These are phyloP conservation scores for Phylloscopus whistleri DNA, from an alignment of 2,113 vertebrate genomes.

Conservation along the genomic window DNA sequence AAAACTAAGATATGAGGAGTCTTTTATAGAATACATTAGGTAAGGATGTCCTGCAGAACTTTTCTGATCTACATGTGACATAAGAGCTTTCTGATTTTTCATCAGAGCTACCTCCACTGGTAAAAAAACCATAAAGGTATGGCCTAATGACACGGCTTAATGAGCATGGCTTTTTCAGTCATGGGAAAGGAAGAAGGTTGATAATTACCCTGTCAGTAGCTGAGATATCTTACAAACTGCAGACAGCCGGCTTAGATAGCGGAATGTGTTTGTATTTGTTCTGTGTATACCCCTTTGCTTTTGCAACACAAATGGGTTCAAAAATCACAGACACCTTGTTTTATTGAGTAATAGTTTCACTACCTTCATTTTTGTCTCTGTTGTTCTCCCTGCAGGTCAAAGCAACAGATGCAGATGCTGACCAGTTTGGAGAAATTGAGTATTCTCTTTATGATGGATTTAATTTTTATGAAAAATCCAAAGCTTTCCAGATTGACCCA, in stretches of 20 bases:
- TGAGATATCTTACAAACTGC: not conserved
- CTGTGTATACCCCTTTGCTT: not conserved
- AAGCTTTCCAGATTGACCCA: slow-evolving; percentile 79
- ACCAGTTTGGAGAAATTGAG: slow-evolving; percentile 77
- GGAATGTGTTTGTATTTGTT: not conserved
- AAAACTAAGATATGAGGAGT: not conserved
- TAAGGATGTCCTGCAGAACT: not conserved
- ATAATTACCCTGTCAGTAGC: not conserved
- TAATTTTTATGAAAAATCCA: slow-evolving; percentile 76
- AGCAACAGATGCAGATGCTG: slow-evolving; percentile 84
- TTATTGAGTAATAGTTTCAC: not conserved
- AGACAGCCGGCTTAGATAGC: not conserved
- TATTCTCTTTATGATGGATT: slow-evolving; percentile 85
- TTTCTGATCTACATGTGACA: accelerated
- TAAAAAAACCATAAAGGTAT: not conserved
- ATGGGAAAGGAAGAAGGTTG: not conserved
- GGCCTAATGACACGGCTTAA: not conserved
- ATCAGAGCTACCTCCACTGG: not conserved
- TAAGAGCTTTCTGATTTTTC: not conserved
- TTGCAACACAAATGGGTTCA: not conserved
- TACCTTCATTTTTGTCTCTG: not conserved
- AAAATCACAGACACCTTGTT: not conserved
- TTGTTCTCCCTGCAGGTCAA: slow-evolving; percentile 74
- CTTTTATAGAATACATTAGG: not conserved
- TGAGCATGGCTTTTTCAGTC: not conserved